phyloP scores from a whole-genome alignment of 2,113 vertebrate genomes.

The Festucalex cinctus region DNA sequence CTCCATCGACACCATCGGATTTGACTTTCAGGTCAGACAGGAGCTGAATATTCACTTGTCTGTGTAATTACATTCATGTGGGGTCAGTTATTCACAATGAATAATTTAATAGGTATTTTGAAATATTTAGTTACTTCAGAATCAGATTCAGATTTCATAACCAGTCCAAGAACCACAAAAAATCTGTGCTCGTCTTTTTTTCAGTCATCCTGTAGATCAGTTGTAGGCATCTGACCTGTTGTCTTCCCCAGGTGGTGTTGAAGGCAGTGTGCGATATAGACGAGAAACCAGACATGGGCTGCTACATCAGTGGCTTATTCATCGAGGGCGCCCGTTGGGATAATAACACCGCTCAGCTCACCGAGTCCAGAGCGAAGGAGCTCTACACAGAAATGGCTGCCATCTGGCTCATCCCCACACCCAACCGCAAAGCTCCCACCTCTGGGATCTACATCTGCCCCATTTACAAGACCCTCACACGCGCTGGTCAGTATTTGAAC shows the following conservation, averaged over 20 bases:
- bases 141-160: too few relatives aligned
- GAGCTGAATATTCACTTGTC: background rate
- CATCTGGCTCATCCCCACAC: constrained; percentile 80
- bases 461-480: constrained; percentile 90
- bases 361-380: constrained; percentile 81
- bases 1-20: constrained; percentile 84
- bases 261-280: constrained; percentile 60
- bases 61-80: background rate
- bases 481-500: constrained; percentile 73
- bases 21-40: constrained; percentile 80
- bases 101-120: too few relatives aligned
- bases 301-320: constrained; percentile 85
- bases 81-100: background rate
- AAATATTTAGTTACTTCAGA: too few relatives aligned
- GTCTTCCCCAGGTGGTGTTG: constrained; percentile 72
- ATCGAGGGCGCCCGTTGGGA: constrained; percentile 90
- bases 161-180: too few relatives aligned
- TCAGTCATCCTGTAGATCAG: too few relatives aligned
- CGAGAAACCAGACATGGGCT: constrained; percentile 70
- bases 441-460: constrained; percentile 81
- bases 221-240: background rate
- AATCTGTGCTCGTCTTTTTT: too few relatives aligned
- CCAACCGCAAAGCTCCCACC: constrained; percentile 66
- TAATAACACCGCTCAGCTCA: constrained; percentile 40
- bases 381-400: constrained; percentile 86